Evolutionary conservation across 2,797 vertebrate species (phyloP).

Genomic region (Pangasius mekongensis): DNA sequence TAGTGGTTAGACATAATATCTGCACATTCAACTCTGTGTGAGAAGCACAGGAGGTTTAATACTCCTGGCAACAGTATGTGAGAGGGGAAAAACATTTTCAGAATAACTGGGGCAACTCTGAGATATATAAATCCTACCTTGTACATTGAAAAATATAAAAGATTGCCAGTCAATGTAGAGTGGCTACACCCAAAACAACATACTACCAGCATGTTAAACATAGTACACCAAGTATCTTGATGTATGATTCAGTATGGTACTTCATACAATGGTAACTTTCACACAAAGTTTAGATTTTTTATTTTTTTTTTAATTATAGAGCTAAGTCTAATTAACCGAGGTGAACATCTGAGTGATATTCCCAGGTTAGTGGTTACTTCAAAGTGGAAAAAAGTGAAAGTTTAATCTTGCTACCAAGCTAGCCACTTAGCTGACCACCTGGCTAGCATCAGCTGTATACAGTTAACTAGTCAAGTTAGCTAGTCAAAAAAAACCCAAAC

Average conservation of each 20-base stretch:
- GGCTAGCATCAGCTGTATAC: background rate
- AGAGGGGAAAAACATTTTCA: background rate
- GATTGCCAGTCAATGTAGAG: background rate
- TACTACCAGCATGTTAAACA: background rate
- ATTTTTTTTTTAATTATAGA: background rate
- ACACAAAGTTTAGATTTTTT: background rate
- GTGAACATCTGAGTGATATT: background rate
- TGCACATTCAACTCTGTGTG: background rate
- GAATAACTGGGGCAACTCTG: background rate
- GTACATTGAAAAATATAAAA: background rate
- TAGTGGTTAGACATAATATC: slow-evolving; percentile 44
- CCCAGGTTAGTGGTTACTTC: background rate
- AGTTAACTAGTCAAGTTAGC: slow-evolving; percentile 7
- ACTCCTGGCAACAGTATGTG: background rate
- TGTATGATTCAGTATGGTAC: background rate
- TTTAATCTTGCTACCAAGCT: no score
- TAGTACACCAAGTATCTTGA: background rate
- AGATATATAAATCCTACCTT: background rate
- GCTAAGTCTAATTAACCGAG: background rate
- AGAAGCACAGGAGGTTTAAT: background rate
- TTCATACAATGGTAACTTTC: background rate
- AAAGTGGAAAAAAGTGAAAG: background rate
- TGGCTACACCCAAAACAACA: background rate
- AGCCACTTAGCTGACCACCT: background rate
- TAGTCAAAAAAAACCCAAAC: background rate